These are phyloP conservation scores for Odocoileus hemionus DNA, from an alignment of 2,113 vertebrate genomes.

Conservation along the genomic window DNA sequence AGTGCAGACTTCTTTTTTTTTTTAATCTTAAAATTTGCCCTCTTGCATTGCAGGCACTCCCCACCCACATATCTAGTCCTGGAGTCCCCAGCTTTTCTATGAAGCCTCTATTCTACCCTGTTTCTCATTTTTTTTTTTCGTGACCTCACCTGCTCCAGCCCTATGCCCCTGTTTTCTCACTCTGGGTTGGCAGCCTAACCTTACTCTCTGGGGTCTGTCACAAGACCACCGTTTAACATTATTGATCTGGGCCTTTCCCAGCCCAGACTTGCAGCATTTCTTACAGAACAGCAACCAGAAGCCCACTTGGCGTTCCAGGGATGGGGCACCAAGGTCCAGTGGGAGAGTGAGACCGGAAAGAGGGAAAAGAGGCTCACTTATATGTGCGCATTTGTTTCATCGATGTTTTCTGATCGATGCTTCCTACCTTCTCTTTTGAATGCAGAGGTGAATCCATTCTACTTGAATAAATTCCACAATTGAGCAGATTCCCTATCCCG, in stretches of 20 bases:
- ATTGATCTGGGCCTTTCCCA: not conserved
- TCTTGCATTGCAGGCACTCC: not conserved
- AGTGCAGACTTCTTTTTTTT: not conserved
- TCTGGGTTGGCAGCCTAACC: not conserved
- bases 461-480: not conserved
- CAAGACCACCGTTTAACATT: not conserved
- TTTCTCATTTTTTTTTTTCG: not conserved
- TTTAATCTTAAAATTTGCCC: not conserved
- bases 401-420: accelerated
- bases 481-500: not conserved
- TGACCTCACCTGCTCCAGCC: accelerated
- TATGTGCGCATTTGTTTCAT: accelerated
- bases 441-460: not conserved
- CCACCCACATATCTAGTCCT: accelerated
- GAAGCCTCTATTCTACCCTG: not conserved
- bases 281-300: not conserved
- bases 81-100: not conserved
- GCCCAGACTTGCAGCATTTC: not conserved
- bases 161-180: accelerated
- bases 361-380: not conserved
- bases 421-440: not conserved
- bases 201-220: not conserved
- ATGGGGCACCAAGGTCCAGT: accelerated
- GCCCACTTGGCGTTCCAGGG: accelerated
- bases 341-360: not conserved